These are phyloP conservation scores for Mythimna impura DNA, from an alignment of 2,888 invertebrate species.

Conservation along the genomic window DNA sequence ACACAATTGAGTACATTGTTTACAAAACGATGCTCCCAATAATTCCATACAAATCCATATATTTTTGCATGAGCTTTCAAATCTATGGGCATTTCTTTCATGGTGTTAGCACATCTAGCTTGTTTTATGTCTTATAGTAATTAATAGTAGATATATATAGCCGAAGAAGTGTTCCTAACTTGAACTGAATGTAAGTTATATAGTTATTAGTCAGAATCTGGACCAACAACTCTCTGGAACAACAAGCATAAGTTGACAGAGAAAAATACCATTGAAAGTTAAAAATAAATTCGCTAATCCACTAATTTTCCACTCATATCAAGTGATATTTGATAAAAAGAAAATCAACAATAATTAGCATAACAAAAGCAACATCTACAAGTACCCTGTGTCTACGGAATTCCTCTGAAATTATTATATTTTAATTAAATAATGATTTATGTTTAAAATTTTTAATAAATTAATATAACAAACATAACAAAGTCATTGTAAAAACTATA, in stretches of 20 bases:
- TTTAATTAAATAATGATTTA: constrained; percentile 52
- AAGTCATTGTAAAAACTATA: constrained; percentile 56
- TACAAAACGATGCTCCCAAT: constrained; percentile 65
- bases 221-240: not conserved
- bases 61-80: constrained; percentile 52
- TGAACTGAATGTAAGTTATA: constrained; percentile 13
- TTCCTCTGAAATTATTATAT: constrained; percentile 69
- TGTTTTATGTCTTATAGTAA: constrained; percentile 7
- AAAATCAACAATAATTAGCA: constrained; percentile 5
- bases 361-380: constrained; percentile 65
- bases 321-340: constrained; percentile 25
- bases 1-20: constrained; percentile 66
- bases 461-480: constrained; percentile 66
- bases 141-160: constrained; percentile 12
- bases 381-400: constrained; percentile 85
- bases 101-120: constrained; percentile 17
- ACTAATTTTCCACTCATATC: constrained; percentile 17
- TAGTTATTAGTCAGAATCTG: not conserved
- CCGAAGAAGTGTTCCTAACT: constrained; percentile 7
- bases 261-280: not conserved
- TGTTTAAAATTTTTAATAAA: constrained; percentile 70
- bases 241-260: too few relatives aligned
- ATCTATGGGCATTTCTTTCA: constrained; percentile 44
- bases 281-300: not conserved
- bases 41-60: constrained; percentile 61